A percentile compares a stretch with the other conserved stretches of the same genome.
Conservation (phyloP, 2,797 vertebrate species). For the Onychomys torridus region DNA sequence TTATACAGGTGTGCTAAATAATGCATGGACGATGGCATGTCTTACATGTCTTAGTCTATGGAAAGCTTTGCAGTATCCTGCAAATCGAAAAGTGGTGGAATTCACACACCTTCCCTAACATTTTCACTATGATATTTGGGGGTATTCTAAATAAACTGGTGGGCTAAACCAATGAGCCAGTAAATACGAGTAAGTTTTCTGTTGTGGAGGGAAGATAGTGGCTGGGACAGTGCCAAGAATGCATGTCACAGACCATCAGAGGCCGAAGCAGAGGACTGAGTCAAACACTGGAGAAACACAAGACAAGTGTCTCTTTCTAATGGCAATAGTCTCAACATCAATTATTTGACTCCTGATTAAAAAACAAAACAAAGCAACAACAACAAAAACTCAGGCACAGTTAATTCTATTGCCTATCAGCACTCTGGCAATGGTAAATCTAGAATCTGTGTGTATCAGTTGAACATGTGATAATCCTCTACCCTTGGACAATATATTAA, state of each 20-base stretch:
- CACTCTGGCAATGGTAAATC: not conserved
- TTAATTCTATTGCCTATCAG: not conserved
- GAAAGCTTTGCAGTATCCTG: not conserved
- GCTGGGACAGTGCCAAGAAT: not conserved
- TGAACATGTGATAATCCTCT: not conserved
- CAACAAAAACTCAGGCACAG: not conserved
- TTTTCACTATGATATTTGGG: not conserved
- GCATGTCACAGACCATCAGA: not conserved
- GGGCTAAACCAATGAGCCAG: not conserved
- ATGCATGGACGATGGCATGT: not conserved
- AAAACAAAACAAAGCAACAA: not conserved
- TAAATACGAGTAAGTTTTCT: not conserved
- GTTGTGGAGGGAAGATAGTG: not conserved
- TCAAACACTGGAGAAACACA: not conserved
- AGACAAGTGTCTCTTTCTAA: not conserved
- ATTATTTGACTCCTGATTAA: not conserved
- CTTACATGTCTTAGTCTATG: slow-evolving; percentile 9
- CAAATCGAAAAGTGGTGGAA: not conserved
- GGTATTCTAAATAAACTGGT: not conserved
- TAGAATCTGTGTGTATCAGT: not conserved
- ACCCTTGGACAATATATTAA: not conserved
- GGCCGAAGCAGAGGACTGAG: not conserved
- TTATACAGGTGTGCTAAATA: slow-evolving; percentile 16
- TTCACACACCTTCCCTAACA: not conserved
- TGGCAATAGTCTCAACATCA: not conserved